A percentile compares a stretch with the other conserved stretches of the same genome.
phyloP scores from a whole-genome alignment of 2,888 invertebrate genomes.

The Marronus borbonicus region DNA sequence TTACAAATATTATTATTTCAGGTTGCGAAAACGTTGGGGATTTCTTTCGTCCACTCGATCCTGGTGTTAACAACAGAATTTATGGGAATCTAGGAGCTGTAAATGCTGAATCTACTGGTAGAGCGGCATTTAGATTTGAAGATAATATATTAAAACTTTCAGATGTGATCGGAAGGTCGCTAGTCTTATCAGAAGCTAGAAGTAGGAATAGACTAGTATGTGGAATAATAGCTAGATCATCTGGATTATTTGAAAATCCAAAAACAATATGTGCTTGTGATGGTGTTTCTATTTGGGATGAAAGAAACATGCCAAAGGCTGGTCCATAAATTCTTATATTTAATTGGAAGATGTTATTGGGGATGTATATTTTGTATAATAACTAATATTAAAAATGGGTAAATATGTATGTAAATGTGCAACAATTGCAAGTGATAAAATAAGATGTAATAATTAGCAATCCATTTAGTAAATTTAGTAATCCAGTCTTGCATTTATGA shows the following conservation, averaged over 20 bases:
- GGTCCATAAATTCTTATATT: conserved; percentile 35
- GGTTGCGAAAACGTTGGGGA: conserved; percentile 75
- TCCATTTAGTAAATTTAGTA: too few species aligned
- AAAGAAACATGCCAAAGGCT: conserved; percentile 75
- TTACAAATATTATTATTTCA: conserved; percentile 54
- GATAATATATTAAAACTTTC: conserved; percentile 77
- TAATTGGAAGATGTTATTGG: background rate
- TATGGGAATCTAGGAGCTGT: conserved; percentile 81
- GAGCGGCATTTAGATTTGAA: conserved; percentile 78
- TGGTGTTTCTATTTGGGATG: conserved; percentile 92
- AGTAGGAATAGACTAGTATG: conserved; percentile 81
- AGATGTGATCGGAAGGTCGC: conserved; percentile 84
- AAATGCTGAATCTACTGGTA: conserved; percentile 74
- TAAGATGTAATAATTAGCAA: too few species aligned
- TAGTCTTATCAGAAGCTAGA: conserved; percentile 80
- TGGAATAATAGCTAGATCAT: conserved; percentile 91
- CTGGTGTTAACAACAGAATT: conserved; percentile 70
- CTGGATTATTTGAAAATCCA: conserved; percentile 88
- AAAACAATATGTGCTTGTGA: conserved; percentile 93
- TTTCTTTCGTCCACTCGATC: conserved; percentile 74
- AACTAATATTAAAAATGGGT: background rate
- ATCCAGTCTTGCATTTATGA: too few species aligned
- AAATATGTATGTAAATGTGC: background rate
- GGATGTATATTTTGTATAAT: background rate
- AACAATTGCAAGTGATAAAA: too few species aligned